These are phyloP conservation scores for Trogon surrucura DNA, from an alignment of 2,113 vertebrate genomes.

Conservation along the genomic window DNA sequence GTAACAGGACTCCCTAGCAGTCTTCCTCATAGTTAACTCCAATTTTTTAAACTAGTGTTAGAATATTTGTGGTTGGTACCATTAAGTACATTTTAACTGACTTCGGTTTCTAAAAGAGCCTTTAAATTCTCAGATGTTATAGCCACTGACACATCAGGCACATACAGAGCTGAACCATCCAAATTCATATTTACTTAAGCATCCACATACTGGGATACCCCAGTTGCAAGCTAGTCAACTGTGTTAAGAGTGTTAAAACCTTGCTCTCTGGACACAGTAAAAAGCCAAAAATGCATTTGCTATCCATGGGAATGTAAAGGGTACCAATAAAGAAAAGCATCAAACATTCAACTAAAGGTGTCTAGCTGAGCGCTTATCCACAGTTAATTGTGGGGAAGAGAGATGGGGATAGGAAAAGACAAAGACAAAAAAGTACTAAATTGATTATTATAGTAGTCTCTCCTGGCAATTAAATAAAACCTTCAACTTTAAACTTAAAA, in stretches of 20 bases:
- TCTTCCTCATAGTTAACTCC: not conserved
- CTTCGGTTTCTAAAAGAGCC: not conserved
- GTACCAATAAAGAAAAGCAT: not conserved
- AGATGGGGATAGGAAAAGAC: not conserved
- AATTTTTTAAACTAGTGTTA: not conserved
- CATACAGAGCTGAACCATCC: not conserved
- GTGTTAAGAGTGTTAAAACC: not conserved
- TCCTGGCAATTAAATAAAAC: not conserved
- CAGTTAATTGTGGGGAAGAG: no score
- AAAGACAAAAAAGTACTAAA: not conserved
- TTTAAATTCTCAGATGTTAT: not conserved
- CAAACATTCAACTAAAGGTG: not conserved
- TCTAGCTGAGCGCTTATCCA: not conserved
- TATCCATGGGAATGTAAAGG: not conserved
- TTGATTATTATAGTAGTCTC: not conserved
- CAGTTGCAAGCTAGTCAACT: not conserved
- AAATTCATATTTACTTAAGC: not conserved
- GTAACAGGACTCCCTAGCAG: not conserved
- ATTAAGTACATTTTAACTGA: not conserved
- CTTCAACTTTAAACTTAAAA: not conserved
- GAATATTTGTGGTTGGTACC: not conserved
- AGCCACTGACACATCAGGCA: not conserved
- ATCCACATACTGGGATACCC: not conserved
- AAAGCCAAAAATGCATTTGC: not conserved
- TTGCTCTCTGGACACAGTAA: not conserved